Evolutionary conservation across 2,888 invertebrate species (phyloP), one percentile per base, ranked within the genome.

Genomic region (Mellilla xanthometata): DNA sequence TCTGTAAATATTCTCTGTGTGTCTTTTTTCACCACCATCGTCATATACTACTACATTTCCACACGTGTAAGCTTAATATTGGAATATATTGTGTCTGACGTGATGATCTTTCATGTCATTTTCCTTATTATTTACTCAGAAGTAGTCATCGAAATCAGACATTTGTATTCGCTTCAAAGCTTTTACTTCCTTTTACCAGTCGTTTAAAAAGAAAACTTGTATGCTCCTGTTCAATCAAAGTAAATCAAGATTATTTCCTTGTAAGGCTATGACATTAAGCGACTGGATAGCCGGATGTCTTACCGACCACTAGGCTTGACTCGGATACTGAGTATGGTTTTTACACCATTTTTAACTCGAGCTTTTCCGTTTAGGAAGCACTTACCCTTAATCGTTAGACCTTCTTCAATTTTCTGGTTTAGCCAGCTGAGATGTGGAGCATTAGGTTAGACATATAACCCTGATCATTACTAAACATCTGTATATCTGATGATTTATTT

Each of bases 361-460:
- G 12, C 9, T 44, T 49, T 54, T 57, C 57, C 57, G 54, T 50
- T 52, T 34, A 28, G 51, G 50, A 51, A 47, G 50, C 49, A 49
- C 62, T 70, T 68, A 64, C 75, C 69, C 73, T 75, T 76, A 74
- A 76, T 71, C 52, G 55, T 52, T 49, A 53, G 60, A 61, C 58
- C 52, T 55, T 53, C 42, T 24, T 24, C 8, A 19, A 39, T 27
- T 35, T 30, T 56, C 72, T 65, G 65, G 72, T 75, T 68, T 56
- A 52, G 67, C 73, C 47, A 47, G 72, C 68, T 26, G 38, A 45
- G 47, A 73, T 73, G 67, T 78, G 61, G 78, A 76, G 59, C 68
- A 78, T 62, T 67, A 60, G 75, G 77, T 72, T 68, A 71, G 48
- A n/a, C n/a, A n/a, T n/a, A n/a, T n/a, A n/a, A n/a, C n/a, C n/a